These are phyloP conservation scores for Oryzias melastigma DNA, from an alignment of 2,113 vertebrate genomes.

Conservation along the genomic window DNA sequence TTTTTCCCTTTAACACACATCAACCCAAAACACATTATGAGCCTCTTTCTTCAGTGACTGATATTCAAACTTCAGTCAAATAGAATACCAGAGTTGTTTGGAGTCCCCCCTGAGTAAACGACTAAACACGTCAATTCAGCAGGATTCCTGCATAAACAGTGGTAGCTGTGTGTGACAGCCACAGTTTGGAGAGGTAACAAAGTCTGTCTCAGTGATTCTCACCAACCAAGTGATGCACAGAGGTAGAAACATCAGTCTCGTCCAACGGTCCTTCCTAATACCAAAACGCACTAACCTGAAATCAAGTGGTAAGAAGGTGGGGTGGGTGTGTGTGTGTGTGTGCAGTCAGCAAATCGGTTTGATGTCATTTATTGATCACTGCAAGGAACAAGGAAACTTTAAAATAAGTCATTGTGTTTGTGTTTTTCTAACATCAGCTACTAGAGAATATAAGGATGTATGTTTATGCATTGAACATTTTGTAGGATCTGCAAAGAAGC, in stretches of 20 bases:
- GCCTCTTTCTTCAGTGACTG: neutral
- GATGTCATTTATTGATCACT: too few species aligned
- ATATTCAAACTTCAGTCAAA: conserved; percentile 3
- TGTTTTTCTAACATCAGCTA: too few species aligned
- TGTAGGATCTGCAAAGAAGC: too few species aligned
- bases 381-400: too few species aligned
- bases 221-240: neutral
- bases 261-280: too few species aligned
- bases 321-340: too few species aligned
- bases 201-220: neutral
- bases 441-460: too few species aligned
- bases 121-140: conserved; percentile 27
- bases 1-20: conserved; percentile 2
- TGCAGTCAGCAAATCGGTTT: too few species aligned
- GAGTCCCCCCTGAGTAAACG: conserved; percentile 47
- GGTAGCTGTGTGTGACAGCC: neutral
- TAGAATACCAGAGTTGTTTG: conserved; percentile 15
- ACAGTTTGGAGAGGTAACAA: neutral
- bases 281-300: too few species aligned
- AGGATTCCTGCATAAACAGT: conserved; percentile 28
- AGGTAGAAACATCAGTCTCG: neutral
- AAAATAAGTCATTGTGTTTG: too few species aligned
- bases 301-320: too few species aligned
- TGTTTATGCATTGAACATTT: too few species aligned
- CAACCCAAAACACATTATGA: neutral